phyloP scores from a whole-genome alignment of 2,113 vertebrate species.

The Promerops cafer region DNA sequence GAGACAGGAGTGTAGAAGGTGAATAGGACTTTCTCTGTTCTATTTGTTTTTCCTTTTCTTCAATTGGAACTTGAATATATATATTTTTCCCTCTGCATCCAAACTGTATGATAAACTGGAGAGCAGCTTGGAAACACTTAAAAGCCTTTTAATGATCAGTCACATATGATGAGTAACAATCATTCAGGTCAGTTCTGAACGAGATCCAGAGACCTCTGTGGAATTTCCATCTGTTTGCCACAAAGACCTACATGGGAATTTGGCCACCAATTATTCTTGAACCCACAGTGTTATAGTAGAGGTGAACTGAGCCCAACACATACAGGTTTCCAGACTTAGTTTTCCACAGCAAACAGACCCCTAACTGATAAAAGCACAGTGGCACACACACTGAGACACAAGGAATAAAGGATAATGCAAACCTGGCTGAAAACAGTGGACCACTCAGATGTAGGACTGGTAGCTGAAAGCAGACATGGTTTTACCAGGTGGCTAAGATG shows the following conservation, averaged over 20 bases:
- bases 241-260: background rate
- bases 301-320: background rate
- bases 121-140: slow-evolving; percentile 6
- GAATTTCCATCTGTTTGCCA: background rate
- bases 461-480: background rate
- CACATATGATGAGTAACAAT: slow-evolving; percentile 29
- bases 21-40: background rate
- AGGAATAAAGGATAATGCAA: background rate
- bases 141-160: background rate
- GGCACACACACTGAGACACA: background rate
- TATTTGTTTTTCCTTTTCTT: background rate
- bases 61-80: background rate
- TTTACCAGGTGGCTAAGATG: background rate
- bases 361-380: background rate
- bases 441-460: background rate
- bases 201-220: background rate
- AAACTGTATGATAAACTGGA: background rate
- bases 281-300: background rate
- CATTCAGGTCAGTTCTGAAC: background rate
- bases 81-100: background rate
- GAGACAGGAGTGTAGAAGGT: background rate
- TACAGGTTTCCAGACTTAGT: background rate
- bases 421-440: background rate
- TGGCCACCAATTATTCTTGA: background rate
- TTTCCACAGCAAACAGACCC: background rate